Evolutionary conservation across 35 echinoderm and acorn worm genomes (phyloP).

Genomic region (Apostichopus japonicus): DNA sequence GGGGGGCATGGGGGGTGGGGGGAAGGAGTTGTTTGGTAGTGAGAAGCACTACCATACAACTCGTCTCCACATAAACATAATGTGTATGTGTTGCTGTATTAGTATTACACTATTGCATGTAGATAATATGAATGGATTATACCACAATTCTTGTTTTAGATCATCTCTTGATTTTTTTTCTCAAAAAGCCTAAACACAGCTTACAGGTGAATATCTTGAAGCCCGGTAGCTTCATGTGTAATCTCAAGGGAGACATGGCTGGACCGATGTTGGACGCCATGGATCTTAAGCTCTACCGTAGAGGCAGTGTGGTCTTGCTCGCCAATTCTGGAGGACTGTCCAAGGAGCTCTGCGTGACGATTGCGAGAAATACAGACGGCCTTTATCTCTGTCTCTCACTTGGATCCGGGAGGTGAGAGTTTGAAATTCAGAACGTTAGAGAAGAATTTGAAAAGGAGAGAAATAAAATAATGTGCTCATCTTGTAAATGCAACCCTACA

Average conservation of each 20-base stretch:
- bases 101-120: no score
- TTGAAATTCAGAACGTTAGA: no score
- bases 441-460: no score
- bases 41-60: no score
- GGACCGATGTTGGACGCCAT: slow-evolving; percentile 50
- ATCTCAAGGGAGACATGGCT: slow-evolving; percentile 53
- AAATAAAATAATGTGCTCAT: no score
- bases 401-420: slow-evolving; percentile 63
- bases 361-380: slow-evolving; percentile 71
- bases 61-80: no score
- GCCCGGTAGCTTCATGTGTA: slow-evolving; percentile 63
- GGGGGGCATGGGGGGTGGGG: no score
- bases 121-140: no score
- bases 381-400: slow-evolving; percentile 60
- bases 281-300: slow-evolving; percentile 61
- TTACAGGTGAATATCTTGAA: slow-evolving; percentile 69
- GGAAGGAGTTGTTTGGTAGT: no score
- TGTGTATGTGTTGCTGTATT: no score
- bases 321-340: slow-evolving; percentile 63
- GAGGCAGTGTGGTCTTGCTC: slow-evolving; percentile 59
- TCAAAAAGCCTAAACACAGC: slow-evolving; percentile 21
- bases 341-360: slow-evolving; percentile 45
- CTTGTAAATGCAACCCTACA: no score
- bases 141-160: neutral
- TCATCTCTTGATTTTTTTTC: neutral